Base-by-base conservation (phyloP, 2,113 vertebrate species). In the Podarcis muralis region DNA sequence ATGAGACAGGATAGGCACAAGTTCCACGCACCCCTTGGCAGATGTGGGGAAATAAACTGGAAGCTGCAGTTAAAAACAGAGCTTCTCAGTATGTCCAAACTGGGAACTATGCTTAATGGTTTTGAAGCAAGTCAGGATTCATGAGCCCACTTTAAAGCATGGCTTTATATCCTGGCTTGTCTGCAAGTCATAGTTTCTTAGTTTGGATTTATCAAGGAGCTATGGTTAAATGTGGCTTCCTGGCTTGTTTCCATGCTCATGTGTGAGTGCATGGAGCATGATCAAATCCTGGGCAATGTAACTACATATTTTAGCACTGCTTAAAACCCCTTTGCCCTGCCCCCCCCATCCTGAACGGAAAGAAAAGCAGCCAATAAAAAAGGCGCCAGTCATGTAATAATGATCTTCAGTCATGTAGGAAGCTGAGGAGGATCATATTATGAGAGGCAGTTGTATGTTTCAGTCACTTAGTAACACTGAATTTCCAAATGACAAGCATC, bases 361-460 rank as follows among this genome's bases (percentile, higher is more conserved):
- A 1, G 11, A 75, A 0, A 20, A 53, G 2, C 48, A 18, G 81
- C 80, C 88, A 80, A 76, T 1, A 0, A 53, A 85, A 65, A 16
- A 40, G 1, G 0, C 12, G 80, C 94, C 94, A 62, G 6, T 78
- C 53, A 66, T n/a, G 37, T 0, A 0, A 72, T 22, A 72, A 0
- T 4, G 37, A 3, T 0, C 72, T 76, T 90, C 81, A 48, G 12
- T n/a, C 18, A 1, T 0, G 0, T 0, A 1, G 30, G 75, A 91
- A 91, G 86, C 84, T n/a, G 53, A 22, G 3, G 83, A 57, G 22
- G 86, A 27, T 53, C 11, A 6, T 32, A 53, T 18, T 43, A 65
- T 20, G 32, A 40, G 27, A 65, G 37, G 74, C 32, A 40, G 57
- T 3, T 77, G 5, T 37, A 8, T 8, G 35, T 7, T 77, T 75